Evolutionary conservation across 2,113 vertebrate species (phyloP).

Genomic region (Illadopsis cleaveri): DNA sequence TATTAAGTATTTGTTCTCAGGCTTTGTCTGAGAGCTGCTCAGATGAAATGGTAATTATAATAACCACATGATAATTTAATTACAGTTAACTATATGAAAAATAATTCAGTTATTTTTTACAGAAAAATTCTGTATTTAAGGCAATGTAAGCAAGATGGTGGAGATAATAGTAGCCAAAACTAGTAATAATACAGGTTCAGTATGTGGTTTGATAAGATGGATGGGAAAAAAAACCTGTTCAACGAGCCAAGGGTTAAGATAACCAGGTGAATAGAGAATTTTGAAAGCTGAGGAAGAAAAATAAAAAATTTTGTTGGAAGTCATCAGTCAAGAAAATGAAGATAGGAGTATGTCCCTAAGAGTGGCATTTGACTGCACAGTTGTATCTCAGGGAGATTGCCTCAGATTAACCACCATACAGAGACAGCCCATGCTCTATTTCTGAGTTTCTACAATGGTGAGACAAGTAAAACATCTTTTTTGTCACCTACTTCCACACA

Average conservation of each 20-base stretch:
- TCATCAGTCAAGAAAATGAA: background rate
- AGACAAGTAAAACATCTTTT: background rate
- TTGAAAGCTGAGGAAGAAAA: background rate
- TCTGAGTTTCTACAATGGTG: background rate
- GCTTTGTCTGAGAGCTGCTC: background rate
- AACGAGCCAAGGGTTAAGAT: background rate
- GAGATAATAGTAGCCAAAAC: background rate
- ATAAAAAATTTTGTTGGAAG: background rate
- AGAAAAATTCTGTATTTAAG: background rate
- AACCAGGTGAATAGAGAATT: background rate
- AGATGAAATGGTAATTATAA: conserved; percentile 14
- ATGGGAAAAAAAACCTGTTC: background rate
- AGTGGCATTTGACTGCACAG: background rate
- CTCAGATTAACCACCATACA: background rate
- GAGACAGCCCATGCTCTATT: background rate
- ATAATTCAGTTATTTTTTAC: background rate
- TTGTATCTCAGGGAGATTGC: background rate
- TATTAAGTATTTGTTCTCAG: background rate
- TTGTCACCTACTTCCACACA: background rate
- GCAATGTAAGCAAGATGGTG: background rate
- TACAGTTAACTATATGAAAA: background rate
- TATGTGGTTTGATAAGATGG: background rate
- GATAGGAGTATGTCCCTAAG: background rate
- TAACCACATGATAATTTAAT: conserved; percentile 13
- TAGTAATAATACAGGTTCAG: background rate